Base-by-base conservation (phyloP, 1,140 invertebrate species). In the Caerostris extrusa region DNA sequence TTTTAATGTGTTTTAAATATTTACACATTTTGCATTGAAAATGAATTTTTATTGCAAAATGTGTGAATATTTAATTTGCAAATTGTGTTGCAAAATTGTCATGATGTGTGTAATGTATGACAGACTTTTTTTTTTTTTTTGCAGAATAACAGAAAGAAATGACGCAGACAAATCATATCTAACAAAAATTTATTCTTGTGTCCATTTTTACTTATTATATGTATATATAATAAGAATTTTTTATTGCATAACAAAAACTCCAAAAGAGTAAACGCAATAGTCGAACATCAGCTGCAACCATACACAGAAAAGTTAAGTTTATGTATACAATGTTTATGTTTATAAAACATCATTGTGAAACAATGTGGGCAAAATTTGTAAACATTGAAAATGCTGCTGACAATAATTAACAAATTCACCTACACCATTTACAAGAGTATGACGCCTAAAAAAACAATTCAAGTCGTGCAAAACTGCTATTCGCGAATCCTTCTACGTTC, bases 111-210 rank as follows among this genome's bases (percentile, higher is more conserved):
- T 1, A 34, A 34, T 34, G 34, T 1, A 2, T 1, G 2, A 34
- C 34, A 34, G 0, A 34, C 34, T 34, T 34, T 34, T 34, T 34
- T 34, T 34, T 34, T 34, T 34, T 34, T 34, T 34, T 34, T 34
- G 0, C 34, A 34, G 34, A 34, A 34, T 34, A 34, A 34, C 2
- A 4, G 53, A 50, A 14, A 50, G 14, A 3, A 53, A 53, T 50
- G 7, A 77, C 34, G 14, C 71, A 77, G 17, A 67, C 7, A 67
- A 67, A 67, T 67, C 61, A n/a, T 81, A 81, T 81, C 50, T 53
- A 81, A 81, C 71, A 81, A 81, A 81, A 81, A 19, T 81, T 81
- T 81, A 81, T 81, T 81, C 53, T 77, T 77, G 71, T 77, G 71
- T 77, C 53, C 53, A 77, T 77, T 53, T 77, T 50, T 50, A 34